Evolutionary conservation across 1,140 invertebrate genomes (phyloP).

Genomic region (Orchesella cincta): DNA sequence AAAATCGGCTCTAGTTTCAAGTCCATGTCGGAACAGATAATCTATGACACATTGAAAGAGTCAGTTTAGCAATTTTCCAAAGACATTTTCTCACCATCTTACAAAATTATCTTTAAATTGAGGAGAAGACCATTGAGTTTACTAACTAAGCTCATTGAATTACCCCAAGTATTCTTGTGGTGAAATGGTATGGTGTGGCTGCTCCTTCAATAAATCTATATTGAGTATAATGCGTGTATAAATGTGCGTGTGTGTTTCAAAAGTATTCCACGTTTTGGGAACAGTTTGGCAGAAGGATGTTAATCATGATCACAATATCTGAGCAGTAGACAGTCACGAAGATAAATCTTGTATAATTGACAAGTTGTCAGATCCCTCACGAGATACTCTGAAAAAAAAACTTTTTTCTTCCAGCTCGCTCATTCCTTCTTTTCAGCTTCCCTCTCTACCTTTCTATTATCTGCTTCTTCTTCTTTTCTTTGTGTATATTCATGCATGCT

Average conservation of each 20-base stretch:
- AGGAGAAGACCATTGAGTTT: background rate
- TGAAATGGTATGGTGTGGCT: background rate
- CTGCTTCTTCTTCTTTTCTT: background rate
- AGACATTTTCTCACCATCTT: background rate
- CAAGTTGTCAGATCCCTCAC: slow-evolving; percentile 47
- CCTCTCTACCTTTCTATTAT: background rate
- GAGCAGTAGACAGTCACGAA: slow-evolving; percentile 31
- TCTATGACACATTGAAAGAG: background rate
- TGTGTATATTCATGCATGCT: background rate
- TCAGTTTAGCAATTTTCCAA: background rate
- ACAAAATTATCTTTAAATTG: background rate
- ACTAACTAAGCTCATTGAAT: slow-evolving; percentile 19
- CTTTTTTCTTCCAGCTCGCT: slow-evolving; percentile 3
- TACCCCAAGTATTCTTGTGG: slow-evolving; percentile 1
- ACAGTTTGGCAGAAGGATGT: slow-evolving; percentile 45
- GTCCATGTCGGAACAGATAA: too few relatives aligned
- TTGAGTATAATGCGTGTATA: background rate
- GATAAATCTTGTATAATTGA: slow-evolving; percentile 50
- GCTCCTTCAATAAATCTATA: background rate
- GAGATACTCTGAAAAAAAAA: slow-evolving; percentile 30
- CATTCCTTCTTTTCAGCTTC: background rate
- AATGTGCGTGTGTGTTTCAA: background rate
- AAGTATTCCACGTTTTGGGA: slow-evolving; percentile 9
- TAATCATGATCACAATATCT: slow-evolving; percentile 43
- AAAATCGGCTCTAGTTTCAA: too few relatives aligned